Base-by-base conservation (phyloP, 2,888 invertebrate genomes). In the Drosophila nr. fundita region DNA sequence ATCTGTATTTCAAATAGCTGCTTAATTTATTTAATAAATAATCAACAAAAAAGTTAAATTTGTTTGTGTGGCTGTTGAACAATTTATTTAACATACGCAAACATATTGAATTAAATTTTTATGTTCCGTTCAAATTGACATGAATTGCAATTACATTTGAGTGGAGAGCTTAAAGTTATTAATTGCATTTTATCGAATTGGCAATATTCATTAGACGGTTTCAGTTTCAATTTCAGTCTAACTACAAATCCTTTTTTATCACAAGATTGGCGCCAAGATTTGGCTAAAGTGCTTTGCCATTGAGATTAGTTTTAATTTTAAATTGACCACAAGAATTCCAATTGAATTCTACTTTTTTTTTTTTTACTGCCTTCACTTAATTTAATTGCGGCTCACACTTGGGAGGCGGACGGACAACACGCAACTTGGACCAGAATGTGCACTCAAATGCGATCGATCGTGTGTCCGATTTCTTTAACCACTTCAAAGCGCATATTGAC, bases 371-470 rank as follows among this genome's bases (percentile, higher is more conserved):
- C n/a, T 50, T 29, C 1, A 29, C n/a, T 29, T 6, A 29, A 11
- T 45, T 45, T 5, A 53, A 21, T 27, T 18, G 18, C 24, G 8
- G 53, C 15, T 34, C 34, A 32, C 53, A 53, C n/a, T 50, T 32
- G 21, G 30, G 2, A 1, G n/a, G 13, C 2, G 24, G 24, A 1
- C 24, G 21, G 30, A 21, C 52, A 52, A 30, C 52, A 15, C 7
- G 24, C 58, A 48, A 42, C 32, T 21, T 53, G 45, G 7, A 48
- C 36, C 59, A 36, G 42, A 30, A 42, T 58, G 6, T 49, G 49
- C 50, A 50, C 21, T 50, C 29, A 50, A 48, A 34, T 55, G 48
- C 60, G 54, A 55, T 57, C 52, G 60, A 68, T 61, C 61, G 60
- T 61, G 60, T 60, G 59, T 69, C 60, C 29, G 59, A 53, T 66